Evolutionary conservation across 2,888 invertebrate species (phyloP), one percentile per base, ranked within the genome.

Genomic region (Synanthedon formicaeformis): DNA sequence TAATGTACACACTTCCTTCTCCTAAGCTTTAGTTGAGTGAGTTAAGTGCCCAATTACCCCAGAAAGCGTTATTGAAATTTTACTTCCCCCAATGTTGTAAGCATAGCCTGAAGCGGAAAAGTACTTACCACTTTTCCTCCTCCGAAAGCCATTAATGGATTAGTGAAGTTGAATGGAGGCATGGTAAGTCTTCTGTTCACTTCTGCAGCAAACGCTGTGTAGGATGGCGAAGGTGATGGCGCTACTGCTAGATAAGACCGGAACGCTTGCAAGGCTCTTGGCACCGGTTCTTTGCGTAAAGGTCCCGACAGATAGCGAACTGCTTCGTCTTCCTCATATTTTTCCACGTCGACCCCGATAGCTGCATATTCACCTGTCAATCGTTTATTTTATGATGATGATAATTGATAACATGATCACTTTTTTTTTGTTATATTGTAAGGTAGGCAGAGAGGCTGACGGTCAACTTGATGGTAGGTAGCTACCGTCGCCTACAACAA

Each of bases 291-390:
- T 57, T 92, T 92, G 52, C 91, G 87, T 41, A 95, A 82, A 3
- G 95, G 89, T 11, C 95, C 96, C 52, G 92, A 89, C 23, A 97
- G 87, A 78, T 97, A 97, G 61, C 93, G 92, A 51, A 91, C 90
- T 0, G 97, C 95, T 55, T 92, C 90, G 18, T 90, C 88, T 2
- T 90, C 82, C 66, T 96, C 94, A 78, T 96, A 97, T 66, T 96
- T 94, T 62, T 96, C 95, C 12, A 96, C 92, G 69, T 96, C 95
- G 5, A 97, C 94, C 4, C 97, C 97, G 18, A 97, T 93, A 1
- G 96, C 97, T 73, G 96, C 96, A 73, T 97, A 98, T 72, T 97
- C 95, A n/a, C 97, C 95, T 93, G 77, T 40, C 65, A 65, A 57
- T 53, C 1, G 5, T 40, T 27, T 50, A 14, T n/a, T 49, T 49